A percentile compares a stretch with the other conserved stretches of the same genome.
Conservation (phyloP, 2,797 vertebrate species). For the Poeciliopsis gracilis region DNA sequence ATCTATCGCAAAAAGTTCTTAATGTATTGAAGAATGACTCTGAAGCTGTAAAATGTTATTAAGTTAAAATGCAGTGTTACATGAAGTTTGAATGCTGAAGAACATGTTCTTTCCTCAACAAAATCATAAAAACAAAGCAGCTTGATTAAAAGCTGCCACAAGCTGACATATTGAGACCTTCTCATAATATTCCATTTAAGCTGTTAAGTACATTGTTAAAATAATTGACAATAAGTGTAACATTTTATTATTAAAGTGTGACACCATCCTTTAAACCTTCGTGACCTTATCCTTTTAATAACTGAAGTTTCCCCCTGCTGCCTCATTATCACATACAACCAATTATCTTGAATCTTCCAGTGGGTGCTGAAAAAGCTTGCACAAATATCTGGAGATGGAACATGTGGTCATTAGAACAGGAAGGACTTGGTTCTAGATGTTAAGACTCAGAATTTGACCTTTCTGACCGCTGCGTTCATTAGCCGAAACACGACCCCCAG, state of each 20-base stretch:
- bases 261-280: neutral
- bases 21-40: neutral
- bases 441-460: conserved; percentile 50
- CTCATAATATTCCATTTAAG: neutral
- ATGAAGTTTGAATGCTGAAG: neutral
- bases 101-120: neutral
- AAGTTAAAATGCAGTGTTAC: neutral
- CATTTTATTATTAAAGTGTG: neutral
- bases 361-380: conserved; percentile 31
- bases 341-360: conserved; percentile 24
- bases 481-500: conserved; percentile 48
- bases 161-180: neutral
- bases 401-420: conserved; percentile 52
- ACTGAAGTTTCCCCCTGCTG: conserved; percentile 6
- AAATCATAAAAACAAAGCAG: neutral
- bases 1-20: neutral
- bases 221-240: conserved; percentile 4
- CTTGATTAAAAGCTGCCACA: neutral
- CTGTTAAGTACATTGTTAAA: neutral
- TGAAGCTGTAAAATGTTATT: neutral
- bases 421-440: conserved; percentile 43
- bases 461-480: conserved; percentile 45
- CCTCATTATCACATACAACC: conserved; percentile 31
- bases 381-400: conserved; percentile 32
- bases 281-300: conserved; percentile 5